Base-by-base conservation (phyloP, 2,888 invertebrate genomes). In the Spodoptera picta region DNA sequence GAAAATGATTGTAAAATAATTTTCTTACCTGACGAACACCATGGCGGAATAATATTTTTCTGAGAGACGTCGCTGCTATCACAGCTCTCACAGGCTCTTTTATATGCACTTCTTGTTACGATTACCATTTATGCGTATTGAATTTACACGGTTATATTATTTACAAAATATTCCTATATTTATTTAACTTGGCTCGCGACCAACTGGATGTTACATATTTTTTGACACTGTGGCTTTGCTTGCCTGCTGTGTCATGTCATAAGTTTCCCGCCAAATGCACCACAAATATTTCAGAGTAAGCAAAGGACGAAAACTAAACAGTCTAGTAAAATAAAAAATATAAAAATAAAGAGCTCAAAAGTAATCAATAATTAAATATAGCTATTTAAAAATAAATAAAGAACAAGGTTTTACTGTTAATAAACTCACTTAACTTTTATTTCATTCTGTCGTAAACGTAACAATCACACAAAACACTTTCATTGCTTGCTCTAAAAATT, bases 21-120 rank as follows among this genome's bases (percentile, higher is more conserved):
- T 6, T 36, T 78, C 85, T 79, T 68, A 90, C 90, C 85, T 79
- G 89, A 87, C 14, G 90, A 90, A 67, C 92, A 92, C 92, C 91
- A 92, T 75, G 91, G 92, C 54, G 89, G 90, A 57, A 84, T 81
- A 63, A 83, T 79, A 52, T 85, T 88, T 61, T 83, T 85, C 59
- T 82, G 79, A 19, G 91, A 87, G 65, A 82, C 80, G 62, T 86
- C 83, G 77, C 85, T 88, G 68, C 78, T 83, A 64, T 81, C 84
- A 58, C 76, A 84, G 72, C 85, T 89, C 50, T 87, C 87, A 73
- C 80, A 83, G 45, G 83, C 76, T 71, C 81, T 87, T 78, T 69
- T 86, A 60, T 79, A 82, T 45, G 83, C 80, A 73, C 83, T 87
- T 80, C 86, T 86, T 36, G 87, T 87, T 64, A 86, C 67, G 71